phyloP scores from a whole-genome alignment of 2,113 vertebrate species.

The Casuarius casuarius region DNA sequence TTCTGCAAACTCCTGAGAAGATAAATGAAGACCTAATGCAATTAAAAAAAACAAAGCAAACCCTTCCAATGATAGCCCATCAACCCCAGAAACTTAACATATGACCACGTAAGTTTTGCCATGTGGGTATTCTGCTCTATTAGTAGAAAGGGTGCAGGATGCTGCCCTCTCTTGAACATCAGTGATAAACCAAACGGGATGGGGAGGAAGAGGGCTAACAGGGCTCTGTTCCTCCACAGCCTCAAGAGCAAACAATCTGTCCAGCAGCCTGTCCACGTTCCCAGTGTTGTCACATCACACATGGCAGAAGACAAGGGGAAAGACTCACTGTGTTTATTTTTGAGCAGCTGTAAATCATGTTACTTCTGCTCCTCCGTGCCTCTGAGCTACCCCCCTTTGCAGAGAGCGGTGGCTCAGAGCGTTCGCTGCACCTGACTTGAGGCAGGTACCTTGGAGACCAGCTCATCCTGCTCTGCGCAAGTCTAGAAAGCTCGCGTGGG shows the following conservation, averaged over 20 bases:
- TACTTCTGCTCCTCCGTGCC: not conserved
- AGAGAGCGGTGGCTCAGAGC: not conserved
- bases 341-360: not conserved
- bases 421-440: not conserved
- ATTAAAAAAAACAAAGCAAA: not conserved
- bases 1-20: not conserved
- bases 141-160: not conserved
- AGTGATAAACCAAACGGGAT: not conserved
- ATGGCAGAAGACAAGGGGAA: not conserved
- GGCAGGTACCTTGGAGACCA: not conserved
- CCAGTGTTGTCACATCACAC: accelerated
- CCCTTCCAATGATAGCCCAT: not conserved
- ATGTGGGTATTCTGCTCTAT: accelerated
- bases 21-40: not conserved
- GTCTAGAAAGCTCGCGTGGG: not conserved
- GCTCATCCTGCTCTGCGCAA: not conserved
- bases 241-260: too few species aligned
- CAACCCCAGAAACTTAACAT: not conserved
- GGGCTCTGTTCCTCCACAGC: not conserved
- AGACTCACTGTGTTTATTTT: not conserved
- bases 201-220: not conserved
- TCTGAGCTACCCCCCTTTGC: not conserved
- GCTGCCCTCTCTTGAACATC: not conserved
- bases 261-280: not conserved
- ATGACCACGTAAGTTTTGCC: not conserved